phyloP scores from a whole-genome alignment of 2,113 vertebrate species.

The Ascaphus truei region DNA sequence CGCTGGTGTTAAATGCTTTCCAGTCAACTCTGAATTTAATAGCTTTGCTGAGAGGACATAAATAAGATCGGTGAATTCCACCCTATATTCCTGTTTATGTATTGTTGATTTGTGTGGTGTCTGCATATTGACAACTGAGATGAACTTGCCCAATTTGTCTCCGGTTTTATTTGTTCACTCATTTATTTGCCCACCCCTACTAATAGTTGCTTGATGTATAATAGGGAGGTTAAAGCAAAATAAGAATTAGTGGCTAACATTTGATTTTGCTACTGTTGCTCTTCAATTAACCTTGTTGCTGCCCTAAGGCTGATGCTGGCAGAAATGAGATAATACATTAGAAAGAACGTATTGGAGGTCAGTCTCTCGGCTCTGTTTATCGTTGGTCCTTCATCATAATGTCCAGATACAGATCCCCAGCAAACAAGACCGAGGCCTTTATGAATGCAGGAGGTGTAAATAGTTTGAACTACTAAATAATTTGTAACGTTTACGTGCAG shows the following conservation, averaged over 20 bases:
- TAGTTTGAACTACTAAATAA: neutral
- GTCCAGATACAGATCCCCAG: constrained; percentile 2
- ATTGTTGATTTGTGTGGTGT: constrained; percentile 21
- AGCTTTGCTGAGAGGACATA: constrained; percentile 17
- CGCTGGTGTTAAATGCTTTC: constrained; percentile 11
- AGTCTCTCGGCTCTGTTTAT: constrained; percentile 15
- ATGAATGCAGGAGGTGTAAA: constrained; percentile 10
- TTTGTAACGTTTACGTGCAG: neutral
- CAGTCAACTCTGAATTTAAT: neutral
- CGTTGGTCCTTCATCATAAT: constrained; percentile 17
- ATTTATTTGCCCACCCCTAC: constrained; percentile 21
- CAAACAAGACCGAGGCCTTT: neutral
- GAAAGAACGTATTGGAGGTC: neutral
- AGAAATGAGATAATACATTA: constrained; percentile 1
- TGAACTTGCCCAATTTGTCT: constrained; percentile 33
- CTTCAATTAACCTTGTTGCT: constrained; percentile 30
- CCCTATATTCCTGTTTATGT: neutral
- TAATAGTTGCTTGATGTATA: constrained; percentile 30
- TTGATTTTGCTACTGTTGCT: constrained; percentile 21
- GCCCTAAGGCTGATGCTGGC: constrained; percentile 5
- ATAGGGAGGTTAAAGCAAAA: constrained; percentile 17
- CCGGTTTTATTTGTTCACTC: neutral
- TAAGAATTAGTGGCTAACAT: constrained; percentile 9
- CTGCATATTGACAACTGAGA: constrained; percentile 15
- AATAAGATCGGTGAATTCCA: constrained; percentile 21